Evolutionary conservation across 2,113 vertebrate genomes (phyloP), one percentile per base, ranked within the genome.

Genomic region (Neolamprologus sp.): DNA sequence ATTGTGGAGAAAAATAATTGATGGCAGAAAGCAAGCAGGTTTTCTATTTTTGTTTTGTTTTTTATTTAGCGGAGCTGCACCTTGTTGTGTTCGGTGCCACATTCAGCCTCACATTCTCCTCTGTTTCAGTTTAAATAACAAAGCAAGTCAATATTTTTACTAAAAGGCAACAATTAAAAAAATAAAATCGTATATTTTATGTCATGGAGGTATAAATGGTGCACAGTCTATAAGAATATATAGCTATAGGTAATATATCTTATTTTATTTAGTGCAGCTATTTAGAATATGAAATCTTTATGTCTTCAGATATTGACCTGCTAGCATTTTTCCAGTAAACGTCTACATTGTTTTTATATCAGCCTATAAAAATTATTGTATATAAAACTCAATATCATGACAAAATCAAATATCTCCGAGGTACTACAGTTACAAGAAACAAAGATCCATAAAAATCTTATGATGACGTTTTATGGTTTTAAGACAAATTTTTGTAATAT

Each of bases 1-100:
- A 90, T 92, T 91, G 89, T 93, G 73, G n/a, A 75, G 82, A 21
- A 33, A 93, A 91, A 94, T 90, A 91, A 94, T 93, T 89, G 90
- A 94, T 94, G 86, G 55, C 51, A 87, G 16, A 90, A 91, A 8
- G 31, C 7, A 86, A 80, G 63, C 81, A 71, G 37, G 45, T 82
- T 13, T 68, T 53, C 26, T 54, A 28, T 81, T 9, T 45, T 5
- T 85, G 0, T 82, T 63, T 42, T 2, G 11, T 0, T 12, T 10
- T 10, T 65, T 37, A 63, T 53, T 23, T 17, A 73, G 40, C 40
- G 12, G 37, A 86, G 82, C 53, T 78, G 85, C 88, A 68, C 42
- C 68, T 71, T 42, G 40, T 42, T 28, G 57, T 73, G 68, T 45
- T 73, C 21, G 68, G 40, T 45, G 68, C 68, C 68, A 73, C 37